A percentile compares a stretch with the other conserved stretches of the same genome.
phyloP scores from a whole-genome alignment of 2,113 vertebrate genomes.

The Rhodinocichla rosea region DNA sequence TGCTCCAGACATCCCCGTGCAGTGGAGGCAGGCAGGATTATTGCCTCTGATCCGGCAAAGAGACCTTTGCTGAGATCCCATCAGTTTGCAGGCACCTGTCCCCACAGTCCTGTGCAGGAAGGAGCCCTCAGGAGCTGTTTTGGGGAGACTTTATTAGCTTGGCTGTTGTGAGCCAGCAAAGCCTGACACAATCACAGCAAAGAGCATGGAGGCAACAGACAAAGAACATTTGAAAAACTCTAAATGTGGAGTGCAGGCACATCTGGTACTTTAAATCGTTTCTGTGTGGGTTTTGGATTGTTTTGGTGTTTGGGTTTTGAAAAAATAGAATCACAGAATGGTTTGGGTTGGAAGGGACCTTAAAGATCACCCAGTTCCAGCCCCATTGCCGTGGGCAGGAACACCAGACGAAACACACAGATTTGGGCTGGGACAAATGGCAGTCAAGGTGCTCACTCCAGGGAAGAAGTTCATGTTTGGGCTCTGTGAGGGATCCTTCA shows the following conservation, averaged over 20 bases:
- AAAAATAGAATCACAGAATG: background rate
- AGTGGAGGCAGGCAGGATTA: background rate
- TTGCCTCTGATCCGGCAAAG: background rate
- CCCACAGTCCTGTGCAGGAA: background rate
- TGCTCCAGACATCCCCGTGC: background rate
- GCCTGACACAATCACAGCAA: background rate
- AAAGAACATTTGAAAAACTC: background rate
- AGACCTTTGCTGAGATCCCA: background rate
- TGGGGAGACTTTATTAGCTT: background rate
- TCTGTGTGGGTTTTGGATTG: background rate
- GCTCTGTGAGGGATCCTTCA: background rate
- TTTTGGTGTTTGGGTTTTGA: background rate
- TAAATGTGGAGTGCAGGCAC: background rate
- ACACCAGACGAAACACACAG: accelerated
- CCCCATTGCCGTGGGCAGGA: background rate
- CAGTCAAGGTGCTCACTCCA: accelerated
- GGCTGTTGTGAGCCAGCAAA: background rate
- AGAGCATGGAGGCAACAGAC: background rate
- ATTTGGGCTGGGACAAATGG: background rate
- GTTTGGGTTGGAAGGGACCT: background rate
- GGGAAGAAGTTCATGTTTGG: background rate
- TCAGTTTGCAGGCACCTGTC: background rate
- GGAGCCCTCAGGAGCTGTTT: conserved; percentile 17
- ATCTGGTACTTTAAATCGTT: background rate
- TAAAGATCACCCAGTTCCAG: background rate